Conservation (phyloP, 2,113 vertebrate genomes). For the Aplodontia rufa region DNA sequence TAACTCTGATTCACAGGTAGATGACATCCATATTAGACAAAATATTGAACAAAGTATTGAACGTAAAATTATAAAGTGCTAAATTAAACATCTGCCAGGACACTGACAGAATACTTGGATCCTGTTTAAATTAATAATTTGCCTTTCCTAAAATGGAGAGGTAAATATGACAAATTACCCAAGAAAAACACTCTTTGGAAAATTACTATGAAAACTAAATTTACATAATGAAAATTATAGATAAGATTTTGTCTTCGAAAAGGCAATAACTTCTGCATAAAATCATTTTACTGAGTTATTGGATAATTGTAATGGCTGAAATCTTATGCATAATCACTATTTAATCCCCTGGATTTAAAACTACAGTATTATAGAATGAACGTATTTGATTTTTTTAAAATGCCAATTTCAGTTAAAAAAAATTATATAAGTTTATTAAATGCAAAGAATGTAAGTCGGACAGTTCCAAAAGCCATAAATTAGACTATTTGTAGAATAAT, state of each 20-base stretch:
- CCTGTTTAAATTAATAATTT: background rate
- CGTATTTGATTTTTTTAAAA: background rate
- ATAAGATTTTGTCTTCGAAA: background rate
- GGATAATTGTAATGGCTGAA: background rate
- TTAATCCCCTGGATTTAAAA: background rate
- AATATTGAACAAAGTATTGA: slow-evolving; percentile 45
- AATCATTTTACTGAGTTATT: background rate
- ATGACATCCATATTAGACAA: slow-evolving; percentile 41
- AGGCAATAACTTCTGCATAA: background rate
- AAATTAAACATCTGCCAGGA: background rate
- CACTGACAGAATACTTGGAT: background rate
- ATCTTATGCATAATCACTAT: background rate
- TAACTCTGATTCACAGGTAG: slow-evolving; percentile 26
- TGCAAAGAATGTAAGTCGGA: background rate
- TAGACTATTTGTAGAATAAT: background rate
- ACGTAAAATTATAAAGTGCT: background rate
- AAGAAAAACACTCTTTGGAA: background rate
- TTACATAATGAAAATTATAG: background rate
- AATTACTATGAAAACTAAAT: background rate
- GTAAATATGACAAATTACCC: background rate
- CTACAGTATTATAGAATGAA: background rate
- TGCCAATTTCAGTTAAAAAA: background rate
- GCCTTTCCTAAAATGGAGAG: slow-evolving; percentile 7
- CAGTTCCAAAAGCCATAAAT: background rate
- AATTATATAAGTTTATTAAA: background rate